Evolutionary conservation across 2,888 invertebrate species (phyloP), one percentile per base, ranked within the genome.

Genomic region (Flexamia atlantica): DNA sequence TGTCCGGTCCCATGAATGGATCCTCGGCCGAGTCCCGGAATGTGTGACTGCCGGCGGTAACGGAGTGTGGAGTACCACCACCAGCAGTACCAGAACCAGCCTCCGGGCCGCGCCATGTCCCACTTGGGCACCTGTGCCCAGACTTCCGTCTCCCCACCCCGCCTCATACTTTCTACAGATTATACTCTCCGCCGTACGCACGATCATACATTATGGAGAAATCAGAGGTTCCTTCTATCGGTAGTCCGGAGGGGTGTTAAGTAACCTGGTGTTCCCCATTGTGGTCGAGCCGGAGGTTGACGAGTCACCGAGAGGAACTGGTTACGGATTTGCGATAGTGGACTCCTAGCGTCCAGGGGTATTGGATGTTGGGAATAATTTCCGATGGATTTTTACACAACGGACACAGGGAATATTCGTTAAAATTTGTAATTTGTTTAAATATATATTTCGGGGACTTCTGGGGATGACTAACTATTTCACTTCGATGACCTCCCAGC

Each of bases 151-250:
- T 64, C 64, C 64, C 23, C 53, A 46, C 53, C 23, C 30, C 30
- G 28, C 64, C 64, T 28, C 64, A 64, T 64, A 64, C 64, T 64
- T 64, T 64, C 64, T 57, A 64, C 64, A 64, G 64, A 64, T 64
- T 64, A 64, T 64, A 28, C 64, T 10, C 64, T 64, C 64, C 64
- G 57, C 57, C 57, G 64, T 64, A 64, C 64, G 64, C 64, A 64
- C 64, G 64, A 64, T 28, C 64, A 28, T 30, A 28, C 64, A 64
- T 64, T 64, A 64, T 14, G 14, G 64, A 64, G 64, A 64, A 64
- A 64, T 30, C 64, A 28, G 64, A 28, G 28, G 64, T 64, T 64
- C 46, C 46, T 46, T 36, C 46, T 2, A 2, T 14, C 25, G 64
- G 64, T 64, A 64, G 64, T 64, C 64, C 30, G 14, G 64, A 28